Evolutionary conservation across 2,797 vertebrate species (phyloP).

Genomic region (Euphonia xanthogaster): DNA sequence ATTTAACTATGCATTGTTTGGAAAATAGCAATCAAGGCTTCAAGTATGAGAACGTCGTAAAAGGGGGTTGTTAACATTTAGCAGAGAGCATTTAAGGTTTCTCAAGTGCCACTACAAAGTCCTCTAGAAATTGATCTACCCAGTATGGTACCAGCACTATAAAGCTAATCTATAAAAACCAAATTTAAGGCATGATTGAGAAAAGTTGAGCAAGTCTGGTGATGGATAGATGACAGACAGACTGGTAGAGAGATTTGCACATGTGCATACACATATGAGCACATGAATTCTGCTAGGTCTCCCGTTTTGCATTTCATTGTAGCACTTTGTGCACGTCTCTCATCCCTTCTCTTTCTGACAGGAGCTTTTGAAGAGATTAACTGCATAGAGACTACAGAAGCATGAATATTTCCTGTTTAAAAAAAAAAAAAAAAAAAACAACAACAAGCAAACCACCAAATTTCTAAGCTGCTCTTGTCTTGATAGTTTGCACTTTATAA

Average conservation of each 20-base stretch:
- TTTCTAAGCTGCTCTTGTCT: not conserved
- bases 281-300: not conserved
- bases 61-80: not conserved
- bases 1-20: not conserved
- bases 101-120: not conserved
- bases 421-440: not conserved
- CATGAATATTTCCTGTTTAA: not conserved
- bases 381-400: not conserved
- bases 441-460: accelerated
- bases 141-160: not conserved
- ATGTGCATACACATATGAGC: not conserved
- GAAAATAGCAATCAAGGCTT: not conserved
- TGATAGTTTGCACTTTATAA: not conserved
- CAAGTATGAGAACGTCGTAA: not conserved
- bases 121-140: not conserved
- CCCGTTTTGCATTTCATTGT: not conserved
- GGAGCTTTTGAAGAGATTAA: not conserved
- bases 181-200: not conserved
- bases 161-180: not conserved
- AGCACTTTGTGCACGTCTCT: not conserved
- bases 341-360: not conserved
- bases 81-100: not conserved
- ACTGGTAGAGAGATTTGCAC: not conserved
- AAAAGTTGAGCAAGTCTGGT: not conserved
- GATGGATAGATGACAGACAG: not conserved